Conservation (phyloP, 1,140 invertebrate species). For the Rhysida immarginata region DNA sequence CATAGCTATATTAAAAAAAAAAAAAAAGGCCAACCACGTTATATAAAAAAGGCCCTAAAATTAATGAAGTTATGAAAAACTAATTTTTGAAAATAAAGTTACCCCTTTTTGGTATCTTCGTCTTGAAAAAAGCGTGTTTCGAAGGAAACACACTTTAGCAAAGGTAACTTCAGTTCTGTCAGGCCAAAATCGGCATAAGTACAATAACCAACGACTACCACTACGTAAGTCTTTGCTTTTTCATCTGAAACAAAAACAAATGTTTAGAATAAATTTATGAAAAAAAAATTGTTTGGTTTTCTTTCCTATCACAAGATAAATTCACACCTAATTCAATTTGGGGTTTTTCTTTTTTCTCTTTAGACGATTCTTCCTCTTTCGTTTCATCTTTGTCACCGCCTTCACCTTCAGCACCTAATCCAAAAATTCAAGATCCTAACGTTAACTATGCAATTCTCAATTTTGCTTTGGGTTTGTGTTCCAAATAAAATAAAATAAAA, state of each 20-base stretch:
- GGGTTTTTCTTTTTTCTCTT: not conserved
- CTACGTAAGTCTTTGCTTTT: constrained; percentile 2
- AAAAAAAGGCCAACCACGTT: too few relatives aligned
- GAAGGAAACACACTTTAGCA: not conserved
- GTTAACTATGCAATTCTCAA: not conserved
- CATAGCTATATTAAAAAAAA: not conserved
- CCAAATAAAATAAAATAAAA: not conserved
- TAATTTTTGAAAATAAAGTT: not conserved
- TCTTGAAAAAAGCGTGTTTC: constrained; percentile 1
- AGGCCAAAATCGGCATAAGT: constrained; percentile 3
- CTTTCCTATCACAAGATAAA: not conserved
- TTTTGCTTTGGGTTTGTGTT: not conserved
- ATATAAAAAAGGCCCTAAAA: too few relatives aligned
- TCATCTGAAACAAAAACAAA: constrained; percentile 4
- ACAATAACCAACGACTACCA: not conserved
- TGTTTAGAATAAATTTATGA: not conserved
- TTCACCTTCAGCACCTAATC: not conserved
- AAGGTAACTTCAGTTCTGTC: constrained; percentile 2
- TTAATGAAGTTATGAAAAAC: not conserved
- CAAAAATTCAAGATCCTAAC: not conserved
- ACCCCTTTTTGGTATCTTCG: constrained; percentile 5
- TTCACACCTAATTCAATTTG: constrained; percentile 1
- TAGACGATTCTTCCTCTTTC: not conserved
- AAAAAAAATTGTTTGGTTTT: not conserved
- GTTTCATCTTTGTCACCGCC: not conserved